phyloP scores from a whole-genome alignment of 2,888 invertebrate genomes.

The Heliconius erato region DNA sequence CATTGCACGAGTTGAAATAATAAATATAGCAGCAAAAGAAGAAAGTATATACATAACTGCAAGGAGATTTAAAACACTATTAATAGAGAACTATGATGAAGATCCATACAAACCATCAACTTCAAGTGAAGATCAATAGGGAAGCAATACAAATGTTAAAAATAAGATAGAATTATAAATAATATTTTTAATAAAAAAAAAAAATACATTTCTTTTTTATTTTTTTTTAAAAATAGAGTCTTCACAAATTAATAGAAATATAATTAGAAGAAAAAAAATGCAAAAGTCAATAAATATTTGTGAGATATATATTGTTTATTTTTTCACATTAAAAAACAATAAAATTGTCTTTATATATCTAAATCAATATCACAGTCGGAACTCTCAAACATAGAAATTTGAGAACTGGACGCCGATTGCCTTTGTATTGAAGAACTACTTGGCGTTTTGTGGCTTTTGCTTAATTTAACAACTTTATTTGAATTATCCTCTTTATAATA shows the following conservation, averaged over 20 bases:
- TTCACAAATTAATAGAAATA: too few relatives aligned
- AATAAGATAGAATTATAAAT: not conserved
- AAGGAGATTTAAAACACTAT: constrained; percentile 88
- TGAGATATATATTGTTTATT: not conserved
- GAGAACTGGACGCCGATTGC: constrained; percentile 63
- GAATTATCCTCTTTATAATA: constrained; percentile 51
- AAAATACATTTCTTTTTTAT: not conserved
- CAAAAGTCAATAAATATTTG: not conserved
- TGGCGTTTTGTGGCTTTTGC: constrained; percentile 52
- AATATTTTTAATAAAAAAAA: not conserved
- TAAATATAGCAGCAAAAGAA: constrained; percentile 82
- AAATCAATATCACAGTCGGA: constrained; percentile 84
- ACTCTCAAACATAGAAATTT: constrained; percentile 82
- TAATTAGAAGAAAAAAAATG: not conserved
- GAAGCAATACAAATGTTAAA: constrained; percentile 37
- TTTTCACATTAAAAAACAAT: constrained; percentile 24
- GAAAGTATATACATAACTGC: constrained; percentile 87
- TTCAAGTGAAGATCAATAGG: constrained; percentile 55
- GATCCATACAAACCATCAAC: constrained; percentile 78
- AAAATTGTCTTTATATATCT: constrained; percentile 68
- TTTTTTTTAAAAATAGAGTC: not conserved
- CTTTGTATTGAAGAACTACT: constrained; percentile 53
- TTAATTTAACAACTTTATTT: not conserved
- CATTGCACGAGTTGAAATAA: constrained; percentile 89
- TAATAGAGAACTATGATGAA: constrained; percentile 90